Evolutionary conservation across 2,797 vertebrate species (phyloP), one percentile per base, ranked within the genome.

Genomic region (Salmo trutta): DNA sequence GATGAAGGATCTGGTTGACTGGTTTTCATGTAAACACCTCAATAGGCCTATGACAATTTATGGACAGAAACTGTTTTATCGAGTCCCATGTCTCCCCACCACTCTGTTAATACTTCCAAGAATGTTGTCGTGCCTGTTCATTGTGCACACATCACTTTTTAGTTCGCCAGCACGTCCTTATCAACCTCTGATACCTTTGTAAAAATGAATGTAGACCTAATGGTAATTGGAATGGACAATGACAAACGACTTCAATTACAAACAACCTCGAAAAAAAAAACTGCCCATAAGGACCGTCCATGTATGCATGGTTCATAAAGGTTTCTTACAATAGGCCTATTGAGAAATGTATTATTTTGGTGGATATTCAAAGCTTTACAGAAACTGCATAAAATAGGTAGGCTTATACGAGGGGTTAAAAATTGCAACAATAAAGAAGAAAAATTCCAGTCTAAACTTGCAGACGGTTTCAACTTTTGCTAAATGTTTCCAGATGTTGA

Each of bases 401-500:
- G 24, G 24, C 19, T 17, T 69, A 19, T 12, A 69, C 3, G 27
- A 77, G 71, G 79, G 75, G 75, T 77, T 70, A 80, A 47, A 51
- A 31, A 47, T 24, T 24, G 5, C 36, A 21, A 79, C 80, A 77
- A 76, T 47, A 17, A 54, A 76, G 75, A 76, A 19, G 59, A 83
- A 70, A 75, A 83, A n/a, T 16, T 54, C 87, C 82, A 79, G 88
- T 85, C 86, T 80, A 21, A 82, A 87, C 86, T 80, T 84, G 83
- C 80, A 85, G 73, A 69, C 83, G 75, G 83, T 73, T 81, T 87
- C 86, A 85, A 87, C 78, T 76, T 85, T 70, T 68, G 56, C 67
- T 90, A 85, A 93, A 86, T 75, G 79, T 56, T 94, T 93, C 91
- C 92, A 94, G 92, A 93, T 93, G 92, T 93, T 86, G 87, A 80